Percentiles rank a stretch among this genome's conserved stretches.
These are phyloP conservation scores for Adineta ricciae DNA, from an alignment of 2,888 invertebrate species.

Conservation along the genomic window DNA sequence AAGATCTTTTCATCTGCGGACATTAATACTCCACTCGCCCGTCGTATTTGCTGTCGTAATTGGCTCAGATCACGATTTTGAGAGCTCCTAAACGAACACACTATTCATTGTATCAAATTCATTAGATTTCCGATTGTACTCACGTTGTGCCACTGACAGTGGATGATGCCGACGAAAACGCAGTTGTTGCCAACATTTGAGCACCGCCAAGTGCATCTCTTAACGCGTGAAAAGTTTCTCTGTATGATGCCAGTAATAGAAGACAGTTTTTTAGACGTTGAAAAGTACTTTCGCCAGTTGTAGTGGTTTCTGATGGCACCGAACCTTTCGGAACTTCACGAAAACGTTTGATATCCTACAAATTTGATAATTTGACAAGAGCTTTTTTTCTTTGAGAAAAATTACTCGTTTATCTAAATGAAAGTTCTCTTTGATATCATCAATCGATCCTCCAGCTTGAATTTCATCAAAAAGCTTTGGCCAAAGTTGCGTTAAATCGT, in stretches of 20 bases:
- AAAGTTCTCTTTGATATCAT: conserved; percentile 11
- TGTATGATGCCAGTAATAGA: conserved; percentile 26
- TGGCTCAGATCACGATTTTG: neutral
- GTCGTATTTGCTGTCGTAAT: neutral
- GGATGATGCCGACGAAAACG: conserved; percentile 26
- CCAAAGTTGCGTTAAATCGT: conserved; percentile 38
- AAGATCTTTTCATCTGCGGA: conserved; percentile 29
- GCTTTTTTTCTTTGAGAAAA: no score
- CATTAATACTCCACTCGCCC: conserved; percentile 25
- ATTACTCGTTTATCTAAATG: neutral
- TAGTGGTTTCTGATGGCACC: neutral
- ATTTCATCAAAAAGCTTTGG: conserved; percentile 33
- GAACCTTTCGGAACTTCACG: conserved; percentile 17
- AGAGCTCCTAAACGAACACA: neutral
- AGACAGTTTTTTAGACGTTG: conserved; percentile 31
- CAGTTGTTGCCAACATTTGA: conserved; percentile 22
- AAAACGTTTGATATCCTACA: conserved; percentile 13
- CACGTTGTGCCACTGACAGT: neutral
- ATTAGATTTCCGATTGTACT: neutral
- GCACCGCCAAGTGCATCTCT: conserved; percentile 32
- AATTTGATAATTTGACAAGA: no score
- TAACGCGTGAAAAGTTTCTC: conserved; percentile 29
- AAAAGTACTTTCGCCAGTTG: conserved; percentile 24
- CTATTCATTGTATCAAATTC: no score
- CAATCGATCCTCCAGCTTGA: neutral